Evolutionary conservation across 2,113 vertebrate species (phyloP), one percentile per base, ranked within the genome.

Genomic region (Nyctereutes procyonoides): DNA sequence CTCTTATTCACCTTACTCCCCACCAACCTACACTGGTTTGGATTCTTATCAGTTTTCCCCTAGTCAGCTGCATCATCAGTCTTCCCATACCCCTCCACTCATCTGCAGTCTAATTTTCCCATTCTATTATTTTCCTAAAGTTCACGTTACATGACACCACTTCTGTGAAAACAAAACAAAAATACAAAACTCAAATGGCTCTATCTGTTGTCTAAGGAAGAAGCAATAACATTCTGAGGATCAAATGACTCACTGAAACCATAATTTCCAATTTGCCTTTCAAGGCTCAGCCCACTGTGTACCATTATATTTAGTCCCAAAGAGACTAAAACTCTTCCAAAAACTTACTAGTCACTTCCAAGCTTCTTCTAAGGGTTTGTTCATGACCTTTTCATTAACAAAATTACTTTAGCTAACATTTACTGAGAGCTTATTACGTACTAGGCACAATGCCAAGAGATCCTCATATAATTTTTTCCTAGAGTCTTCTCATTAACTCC

Each of bases 151-250:
- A 85, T 69, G 11, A 83, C 14, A 88, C 71, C 20, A 43, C 12
- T 96, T 96, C 35, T 69, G n/a, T 84, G 53, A 62, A 74, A 93
- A 85, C 55, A 91, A 97, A 94, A 77, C 51, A 84, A 94, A 71
- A 43, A 14, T 43, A 55, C 19, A 71, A 43, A 92, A 82, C 26
- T 53, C 65, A 38, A 93, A 83, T 43, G 62, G 28, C 20, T 86
- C 73, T 63, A 58, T 30, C 14, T 56, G 69, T 6, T 77, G 43
- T 53, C 84, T 74, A 81, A 85, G 71, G 48, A 71, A 48, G 24
- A 87, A 30, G 69, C 76, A 58, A 60, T 14, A 87, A 28, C 32
- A 65, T 8, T 81, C 24, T 74, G 22, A 73, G 8, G 24, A 17
- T 80, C 32, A 96, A 93, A 87, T 86, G 38, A 67, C 55, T 73